Evolutionary conservation across 2,797 vertebrate species (phyloP), one percentile per base, ranked within the genome.

Genomic region (Bradypodion pumilum): DNA sequence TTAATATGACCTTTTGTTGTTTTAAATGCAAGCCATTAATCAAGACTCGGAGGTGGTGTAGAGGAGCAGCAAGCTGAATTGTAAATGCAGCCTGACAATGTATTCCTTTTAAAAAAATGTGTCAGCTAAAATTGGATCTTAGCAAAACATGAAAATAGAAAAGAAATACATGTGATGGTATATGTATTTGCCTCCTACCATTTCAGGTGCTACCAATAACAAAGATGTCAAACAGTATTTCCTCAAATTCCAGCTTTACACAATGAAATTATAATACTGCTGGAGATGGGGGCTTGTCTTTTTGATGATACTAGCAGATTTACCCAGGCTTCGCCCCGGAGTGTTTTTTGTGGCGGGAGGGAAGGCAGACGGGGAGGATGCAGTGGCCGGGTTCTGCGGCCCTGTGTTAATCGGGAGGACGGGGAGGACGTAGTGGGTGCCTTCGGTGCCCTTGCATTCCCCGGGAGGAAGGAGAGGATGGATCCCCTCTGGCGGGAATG

Each of bases 31-130:
- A 69, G 46, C 32, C 37, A 23, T 75, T 44, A n/a, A 75, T 74
- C 60, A 74, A 27, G 40, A 83, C 73, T 88, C 15, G 37, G 75
- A 83, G 74, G 40, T 49, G 75, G 86, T 85, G 74, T 79, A 76
- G 63, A 68, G 8, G 73, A 74, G 46, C 21, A 76, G 13, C 63
- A 88, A 77, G 44, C 37, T 35, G 6, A 75, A 77, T 77, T 77
- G n/a, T 27, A 42, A 70, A 25, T 25, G 37, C 1, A 0, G 79
- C 84, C 70, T 74, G 21, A 74, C 85, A 85, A 84, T 83, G 32
- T 44, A 62, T 9, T 40, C 37, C 27, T 78, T 66, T 46, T n/a
- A n/a, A 62, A n/a, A 44, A 37, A 44, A 35, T 6, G 49, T 76
- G 40, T 75, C 59, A 12, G 27, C 59, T 46, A 63, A 16, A 59